These are phyloP conservation scores for Nebria ingens DNA, from an alignment of 1,140 invertebrate genomes.

Conservation along the genomic window DNA sequence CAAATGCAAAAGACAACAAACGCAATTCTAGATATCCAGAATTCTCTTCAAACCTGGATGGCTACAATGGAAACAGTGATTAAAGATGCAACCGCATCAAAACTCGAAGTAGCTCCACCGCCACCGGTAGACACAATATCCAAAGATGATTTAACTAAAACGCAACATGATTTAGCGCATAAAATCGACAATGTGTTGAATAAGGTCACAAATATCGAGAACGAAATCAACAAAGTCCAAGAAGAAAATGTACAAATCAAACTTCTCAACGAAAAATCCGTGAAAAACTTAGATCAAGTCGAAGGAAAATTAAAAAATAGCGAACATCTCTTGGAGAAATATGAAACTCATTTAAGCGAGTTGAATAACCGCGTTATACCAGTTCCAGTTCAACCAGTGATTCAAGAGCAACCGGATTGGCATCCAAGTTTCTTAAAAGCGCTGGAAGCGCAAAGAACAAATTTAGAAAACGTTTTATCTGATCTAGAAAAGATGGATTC, in stretches of 20 bases:
- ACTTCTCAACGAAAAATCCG: slow-evolving; percentile 24
- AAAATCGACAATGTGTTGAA: slow-evolving; percentile 42
- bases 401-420: slow-evolving; percentile 38
- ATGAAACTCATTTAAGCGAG: slow-evolving; percentile 42
- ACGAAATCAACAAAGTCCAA: slow-evolving; percentile 35
- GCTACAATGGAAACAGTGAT: neutral
- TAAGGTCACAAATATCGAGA: slow-evolving; percentile 43
- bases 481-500: slow-evolving; percentile 19
- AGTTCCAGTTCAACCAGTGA: slow-evolving; percentile 34
- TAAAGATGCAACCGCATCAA: neutral
- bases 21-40: slow-evolving; percentile 52
- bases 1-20: slow-evolving; percentile 59
- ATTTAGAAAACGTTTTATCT: slow-evolving; percentile 21
- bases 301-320: slow-evolving; percentile 30
- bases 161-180: slow-evolving; percentile 43
- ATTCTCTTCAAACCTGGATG: slow-evolving; percentile 43
- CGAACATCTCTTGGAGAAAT: slow-evolving; percentile 41
- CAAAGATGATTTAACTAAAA: slow-evolving; percentile 32
- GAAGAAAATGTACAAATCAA: slow-evolving; percentile 33
- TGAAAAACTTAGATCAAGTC: slow-evolving; percentile 27
- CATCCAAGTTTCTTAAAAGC: slow-evolving; percentile 30
- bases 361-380: slow-evolving; percentile 39
- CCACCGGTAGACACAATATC: slow-evolving; percentile 25
- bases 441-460: slow-evolving; percentile 22
- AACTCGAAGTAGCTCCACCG: slow-evolving; percentile 24